Percentiles rank a stretch among this genome's conserved stretches.
phyloP scores from a whole-genome alignment of 2,113 vertebrate species.

The Fregetta grallaria region DNA sequence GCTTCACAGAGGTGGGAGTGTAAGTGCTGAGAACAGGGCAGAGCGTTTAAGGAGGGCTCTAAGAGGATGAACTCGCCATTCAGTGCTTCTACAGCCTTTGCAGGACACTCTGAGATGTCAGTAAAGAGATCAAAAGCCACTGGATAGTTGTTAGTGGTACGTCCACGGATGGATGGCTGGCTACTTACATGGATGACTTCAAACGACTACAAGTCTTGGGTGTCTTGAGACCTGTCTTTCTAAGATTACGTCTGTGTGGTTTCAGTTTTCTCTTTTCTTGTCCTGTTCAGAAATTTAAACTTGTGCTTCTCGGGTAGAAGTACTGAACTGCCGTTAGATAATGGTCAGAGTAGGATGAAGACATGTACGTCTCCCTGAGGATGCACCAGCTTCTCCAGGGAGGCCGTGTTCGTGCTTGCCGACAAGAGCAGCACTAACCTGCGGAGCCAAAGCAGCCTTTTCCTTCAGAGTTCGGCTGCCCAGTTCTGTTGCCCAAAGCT shows the following conservation, averaged over 20 bases:
- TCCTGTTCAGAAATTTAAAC: background rate
- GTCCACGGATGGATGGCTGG: fast-evolving
- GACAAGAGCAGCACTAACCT: background rate
- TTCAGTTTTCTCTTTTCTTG: background rate
- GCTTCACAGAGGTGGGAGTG: background rate
- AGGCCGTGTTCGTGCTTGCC: fast-evolving
- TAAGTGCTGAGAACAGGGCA: background rate
- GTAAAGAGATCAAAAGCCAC: background rate
- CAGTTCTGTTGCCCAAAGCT: background rate
- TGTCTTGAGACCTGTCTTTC: background rate
- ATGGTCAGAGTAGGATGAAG: background rate
- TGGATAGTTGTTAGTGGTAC: background rate
- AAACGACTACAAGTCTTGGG: fast-evolving
- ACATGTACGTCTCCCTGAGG: fast-evolving
- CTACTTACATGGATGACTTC: background rate
- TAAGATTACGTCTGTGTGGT: background rate
- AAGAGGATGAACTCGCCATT: fast-evolving
- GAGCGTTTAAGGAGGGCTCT: background rate
- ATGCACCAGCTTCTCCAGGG: background rate
- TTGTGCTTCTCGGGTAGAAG: fast-evolving
- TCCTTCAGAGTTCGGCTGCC: background rate
- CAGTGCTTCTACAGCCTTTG: background rate
- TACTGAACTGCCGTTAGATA: fast-evolving
- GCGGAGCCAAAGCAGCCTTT: background rate
- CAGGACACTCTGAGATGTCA: background rate